Evolutionary conservation across 2,797 vertebrate species (phyloP), one percentile per base, ranked within the genome.

Genomic region (Acipenser transmontanus): DNA sequence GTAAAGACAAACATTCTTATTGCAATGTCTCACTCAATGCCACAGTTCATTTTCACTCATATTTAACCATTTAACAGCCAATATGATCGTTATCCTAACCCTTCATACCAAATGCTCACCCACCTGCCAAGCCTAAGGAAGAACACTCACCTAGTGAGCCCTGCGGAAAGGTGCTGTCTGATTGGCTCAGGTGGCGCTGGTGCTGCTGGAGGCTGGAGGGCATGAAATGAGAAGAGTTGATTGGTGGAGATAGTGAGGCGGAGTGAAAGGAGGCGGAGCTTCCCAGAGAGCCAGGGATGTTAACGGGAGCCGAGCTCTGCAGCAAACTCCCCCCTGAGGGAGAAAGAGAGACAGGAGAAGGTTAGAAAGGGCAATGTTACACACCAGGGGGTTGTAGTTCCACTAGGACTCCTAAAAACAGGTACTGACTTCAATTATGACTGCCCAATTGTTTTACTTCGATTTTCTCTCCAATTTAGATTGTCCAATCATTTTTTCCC

Each of bases 251-350:
- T 0, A 96, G 96, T 67, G 97, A 98, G 4, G 93, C 93, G 0
- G 97, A 98, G 81, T 95, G 92, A 82, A 98, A 98, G 71, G 97
- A 93, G 71, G 93, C 93, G 7, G 95, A 90, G 84, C 92, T 93
- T 84, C 95, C 93, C 73, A 99, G 88, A 77, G 96, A 97, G 8
- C 97, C 95, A 0, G 97, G 97, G 75, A 99, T 99, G 81, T 98
- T 99, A 83, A 99, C 97, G 2, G 97, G 97, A 8, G 97, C 96
- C n/a, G 97, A 99, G 84, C 95, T 97, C 83, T 96, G 97, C 75
- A 98, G 87, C 82, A 96, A 91, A 85, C 87, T 97, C 66, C 96
- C 95, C 67, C 97, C 96, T 98, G 76, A 57, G 34, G 34, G 4
- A 34, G 34, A 34, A 34, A 34, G 34, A 61, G 8, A 61, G 8